Conservation (phyloP, 2,797 vertebrate species). For the Gobionotothen gibberifrons region DNA sequence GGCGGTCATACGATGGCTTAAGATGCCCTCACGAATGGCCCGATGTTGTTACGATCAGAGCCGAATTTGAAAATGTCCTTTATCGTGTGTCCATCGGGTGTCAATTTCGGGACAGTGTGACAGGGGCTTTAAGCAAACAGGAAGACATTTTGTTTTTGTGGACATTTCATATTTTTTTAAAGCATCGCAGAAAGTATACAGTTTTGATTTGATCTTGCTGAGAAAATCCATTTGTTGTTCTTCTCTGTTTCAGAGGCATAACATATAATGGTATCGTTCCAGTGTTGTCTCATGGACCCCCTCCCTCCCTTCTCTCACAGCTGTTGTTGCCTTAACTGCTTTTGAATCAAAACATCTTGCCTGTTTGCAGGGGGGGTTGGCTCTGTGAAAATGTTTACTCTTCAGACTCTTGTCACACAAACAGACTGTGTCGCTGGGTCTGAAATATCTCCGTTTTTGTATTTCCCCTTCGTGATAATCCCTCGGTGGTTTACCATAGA, state of each 20-base stretch:
- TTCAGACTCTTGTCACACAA: constrained; percentile 5
- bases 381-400: constrained; percentile 16
- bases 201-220: not conserved
- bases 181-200: no score
- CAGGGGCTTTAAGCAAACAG: no score
- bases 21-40: no score
- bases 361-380: constrained; percentile 16
- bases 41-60: no score
- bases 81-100: no score
- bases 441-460: not conserved
- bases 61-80: no score
- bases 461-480: constrained; percentile 2
- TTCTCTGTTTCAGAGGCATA: not conserved
- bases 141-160: no score
- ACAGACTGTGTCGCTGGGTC: not conserved
- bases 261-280: not conserved
- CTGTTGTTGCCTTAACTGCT: constrained; percentile 12
- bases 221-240: not conserved
- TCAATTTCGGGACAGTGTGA: no score
- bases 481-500: not conserved
- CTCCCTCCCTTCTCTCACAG: not conserved
- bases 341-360: not conserved
- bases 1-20: no score
- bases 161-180: no score
- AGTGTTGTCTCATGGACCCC: not conserved